Evolutionary conservation across 37 sponge, comb jelly and placozoan genomes (phyloP).

Genomic region (Spongilla lacustris): DNA sequence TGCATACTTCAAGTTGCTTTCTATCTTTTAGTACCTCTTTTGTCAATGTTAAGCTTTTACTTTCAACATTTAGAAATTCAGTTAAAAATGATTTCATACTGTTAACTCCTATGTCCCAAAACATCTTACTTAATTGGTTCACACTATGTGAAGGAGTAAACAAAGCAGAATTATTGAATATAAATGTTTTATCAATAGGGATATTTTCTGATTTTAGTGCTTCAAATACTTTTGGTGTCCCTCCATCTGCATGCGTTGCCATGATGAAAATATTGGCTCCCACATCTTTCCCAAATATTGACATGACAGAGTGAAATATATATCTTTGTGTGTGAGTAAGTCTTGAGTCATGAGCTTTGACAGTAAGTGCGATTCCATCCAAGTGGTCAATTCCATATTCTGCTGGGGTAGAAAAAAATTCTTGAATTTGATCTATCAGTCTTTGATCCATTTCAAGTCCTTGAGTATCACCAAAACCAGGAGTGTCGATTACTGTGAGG

Average conservation of each 20-base stretch:
- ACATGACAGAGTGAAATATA: slow-evolving; percentile 54
- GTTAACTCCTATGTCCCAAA: slow-evolving; percentile 46
- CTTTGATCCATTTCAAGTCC: slow-evolving; percentile 45
- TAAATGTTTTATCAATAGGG: slow-evolving; percentile 9
- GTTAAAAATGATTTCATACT: slow-evolving; percentile 44
- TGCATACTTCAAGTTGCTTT: slow-evolving; percentile 16
- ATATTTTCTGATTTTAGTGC: slow-evolving; percentile 47
- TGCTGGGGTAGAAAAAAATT: slow-evolving; percentile 42
- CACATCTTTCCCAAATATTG: slow-evolving; percentile 66
- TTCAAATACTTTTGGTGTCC: slow-evolving; percentile 36
- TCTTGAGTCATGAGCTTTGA: slow-evolving; percentile 36
- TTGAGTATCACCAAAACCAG: slow-evolving; percentile 59
- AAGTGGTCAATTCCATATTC: slow-evolving; percentile 49
- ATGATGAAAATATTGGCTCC: slow-evolving; percentile 51
- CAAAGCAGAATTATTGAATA: slow-evolving; percentile 67
- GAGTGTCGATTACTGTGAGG: slow-evolving; percentile 67
- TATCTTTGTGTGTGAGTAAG: slow-evolving; percentile 54
- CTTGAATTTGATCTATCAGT: slow-evolving; percentile 34
- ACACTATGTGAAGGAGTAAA: slow-evolving; percentile 8
- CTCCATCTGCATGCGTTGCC: slow-evolving; percentile 62
- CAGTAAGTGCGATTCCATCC: slow-evolving; percentile 58
- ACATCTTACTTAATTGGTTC: slow-evolving; percentile 32
- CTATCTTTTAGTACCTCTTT: slow-evolving; percentile 10
- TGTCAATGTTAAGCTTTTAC: slow-evolving; percentile 8
- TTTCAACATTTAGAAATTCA: not conserved